Conservation (phyloP, 1,140 invertebrate genomes). For the Drosophila yakuba region DNA sequence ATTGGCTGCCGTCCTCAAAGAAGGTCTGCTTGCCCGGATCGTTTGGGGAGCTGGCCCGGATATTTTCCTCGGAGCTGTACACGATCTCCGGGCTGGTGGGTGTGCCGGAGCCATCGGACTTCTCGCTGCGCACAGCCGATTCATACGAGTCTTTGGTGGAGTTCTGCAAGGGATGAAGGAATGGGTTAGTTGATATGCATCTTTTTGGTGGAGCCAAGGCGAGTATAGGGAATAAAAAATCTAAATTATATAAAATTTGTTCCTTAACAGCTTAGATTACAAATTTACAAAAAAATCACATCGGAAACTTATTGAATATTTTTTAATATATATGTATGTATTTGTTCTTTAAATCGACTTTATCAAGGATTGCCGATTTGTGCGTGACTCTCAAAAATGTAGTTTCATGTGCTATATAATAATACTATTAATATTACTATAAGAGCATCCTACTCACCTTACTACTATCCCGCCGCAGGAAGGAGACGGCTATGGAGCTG, state of each 20-base stretch:
- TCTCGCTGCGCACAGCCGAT: conserved; percentile 82
- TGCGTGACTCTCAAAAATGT: too few species aligned
- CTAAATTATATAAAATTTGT: too few species aligned
- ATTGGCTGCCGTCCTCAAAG: conserved; percentile 76
- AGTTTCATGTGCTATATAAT: too few species aligned
- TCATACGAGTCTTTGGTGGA: conserved; percentile 84
- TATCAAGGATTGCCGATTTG: too few species aligned
- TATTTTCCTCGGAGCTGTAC: conserved; percentile 79
- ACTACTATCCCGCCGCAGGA: conserved; percentile 79
- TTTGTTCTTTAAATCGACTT: too few species aligned
- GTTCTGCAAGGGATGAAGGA: conserved; percentile 47
- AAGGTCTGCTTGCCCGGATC: conserved; percentile 77
- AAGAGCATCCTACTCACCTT: conserved; percentile 58
- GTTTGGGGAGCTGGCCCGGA: conserved; percentile 77
- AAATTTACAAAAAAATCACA: too few species aligned
- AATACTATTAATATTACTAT: too few species aligned
- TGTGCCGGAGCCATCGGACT: conserved; percentile 75
- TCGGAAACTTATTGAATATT: too few species aligned
- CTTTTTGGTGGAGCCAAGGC: too few species aligned
- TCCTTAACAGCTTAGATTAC: too few species aligned
- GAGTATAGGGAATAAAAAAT: neutral
- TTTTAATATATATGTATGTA: too few species aligned
- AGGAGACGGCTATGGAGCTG: conserved; percentile 81
- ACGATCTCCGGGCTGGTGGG: conserved; percentile 74
- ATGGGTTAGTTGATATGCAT: neutral